Evolutionary conservation across 1,140 invertebrate genomes (phyloP).

Genomic region (Solen grandis): DNA sequence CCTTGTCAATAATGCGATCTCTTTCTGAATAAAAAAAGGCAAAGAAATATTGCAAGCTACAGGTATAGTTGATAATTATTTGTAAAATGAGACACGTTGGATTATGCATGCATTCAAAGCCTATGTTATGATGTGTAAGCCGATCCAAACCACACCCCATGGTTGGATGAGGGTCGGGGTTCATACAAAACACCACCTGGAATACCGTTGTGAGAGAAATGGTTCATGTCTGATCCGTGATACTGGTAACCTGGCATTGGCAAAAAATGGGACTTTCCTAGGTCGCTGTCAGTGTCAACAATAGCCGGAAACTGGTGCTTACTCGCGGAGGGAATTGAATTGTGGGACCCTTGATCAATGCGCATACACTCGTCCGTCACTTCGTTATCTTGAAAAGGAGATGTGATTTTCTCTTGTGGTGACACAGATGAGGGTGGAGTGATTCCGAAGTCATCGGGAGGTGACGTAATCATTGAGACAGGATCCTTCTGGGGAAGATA

Average conservation of each 20-base stretch:
- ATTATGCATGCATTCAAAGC: no score
- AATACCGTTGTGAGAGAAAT: constrained; percentile 3
- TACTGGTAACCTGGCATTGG: constrained; percentile 32
- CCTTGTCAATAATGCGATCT: no score
- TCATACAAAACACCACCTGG: constrained; percentile 22
- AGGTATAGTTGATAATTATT: no score
- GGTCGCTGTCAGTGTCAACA: background rate
- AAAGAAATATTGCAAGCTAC: no score
- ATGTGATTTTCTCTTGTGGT: constrained; percentile 90
- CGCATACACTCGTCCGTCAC: constrained; percentile 9
- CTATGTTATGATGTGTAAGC: constrained; percentile 15
- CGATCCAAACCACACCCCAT: constrained; percentile 17
- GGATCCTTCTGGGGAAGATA: constrained; percentile 35
- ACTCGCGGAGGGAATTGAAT: no score
- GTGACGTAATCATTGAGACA: constrained; percentile 30
- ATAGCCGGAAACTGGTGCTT: background rate
- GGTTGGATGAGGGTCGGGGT: background rate
- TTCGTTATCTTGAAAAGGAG: constrained; percentile 67
- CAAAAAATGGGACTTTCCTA: constrained; percentile 2
- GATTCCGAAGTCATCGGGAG: constrained; percentile 83
- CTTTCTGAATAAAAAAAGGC: no score
- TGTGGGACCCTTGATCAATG: no score
- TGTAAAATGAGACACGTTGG: no score
- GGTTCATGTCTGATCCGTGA: background rate
- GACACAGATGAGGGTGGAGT: constrained; percentile 97